Conservation (phyloP, 2,113 vertebrate species). For the Canis aureus region DNA sequence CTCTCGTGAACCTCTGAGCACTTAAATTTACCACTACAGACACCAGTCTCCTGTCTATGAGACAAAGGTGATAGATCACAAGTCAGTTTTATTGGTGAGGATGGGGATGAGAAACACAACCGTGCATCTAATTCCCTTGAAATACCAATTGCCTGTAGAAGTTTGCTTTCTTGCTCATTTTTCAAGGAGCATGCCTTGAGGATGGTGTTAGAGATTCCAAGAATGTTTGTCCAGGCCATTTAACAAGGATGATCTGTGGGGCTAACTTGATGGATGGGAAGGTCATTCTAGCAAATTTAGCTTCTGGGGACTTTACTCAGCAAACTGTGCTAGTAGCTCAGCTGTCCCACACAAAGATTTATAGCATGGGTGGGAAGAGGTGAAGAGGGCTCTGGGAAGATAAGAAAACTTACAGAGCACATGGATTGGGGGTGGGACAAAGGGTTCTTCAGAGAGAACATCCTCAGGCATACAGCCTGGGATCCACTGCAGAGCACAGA, state of each 20-base stretch:
- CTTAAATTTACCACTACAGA: not conserved
- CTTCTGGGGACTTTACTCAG: not conserved
- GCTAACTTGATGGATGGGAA: not conserved
- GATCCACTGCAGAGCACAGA: too few relatives aligned
- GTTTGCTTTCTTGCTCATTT: not conserved
- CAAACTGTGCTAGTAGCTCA: conserved; percentile 44
- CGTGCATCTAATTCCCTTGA: not conserved
- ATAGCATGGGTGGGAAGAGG: not conserved
- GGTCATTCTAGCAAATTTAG: conserved; percentile 12
- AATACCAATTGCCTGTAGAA: not conserved
- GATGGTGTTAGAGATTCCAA: not conserved
- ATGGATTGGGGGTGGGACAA: fast-evolving
- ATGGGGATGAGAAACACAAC: not conserved
- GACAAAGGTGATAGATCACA: not conserved
- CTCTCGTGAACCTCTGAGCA: not conserved
- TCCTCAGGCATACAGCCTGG: fast-evolving
- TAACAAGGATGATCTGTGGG: not conserved
- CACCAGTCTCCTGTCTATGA: not conserved
- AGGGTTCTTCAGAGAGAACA: not conserved
- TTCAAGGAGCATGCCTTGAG: not conserved
- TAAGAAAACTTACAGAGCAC: not conserved
- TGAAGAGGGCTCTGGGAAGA: fast-evolving
- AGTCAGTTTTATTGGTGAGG: not conserved
- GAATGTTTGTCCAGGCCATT: not conserved
- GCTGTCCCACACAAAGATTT: not conserved